Base-by-base conservation (phyloP, 2,888 invertebrate species). In the Chrysolina haemoptera region DNA sequence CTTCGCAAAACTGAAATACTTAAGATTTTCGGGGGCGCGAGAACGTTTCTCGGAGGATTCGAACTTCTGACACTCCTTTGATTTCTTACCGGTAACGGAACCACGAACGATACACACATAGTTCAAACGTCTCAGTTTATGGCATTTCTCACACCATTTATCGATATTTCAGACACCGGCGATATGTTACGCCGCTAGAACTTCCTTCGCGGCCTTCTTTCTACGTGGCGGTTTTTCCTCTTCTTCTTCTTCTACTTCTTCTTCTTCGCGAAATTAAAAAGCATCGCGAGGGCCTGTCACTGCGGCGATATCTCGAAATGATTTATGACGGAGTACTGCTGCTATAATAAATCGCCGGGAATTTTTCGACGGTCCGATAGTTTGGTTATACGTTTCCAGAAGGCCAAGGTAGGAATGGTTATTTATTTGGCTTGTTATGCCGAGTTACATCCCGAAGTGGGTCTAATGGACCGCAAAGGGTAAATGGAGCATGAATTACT, bases 291-390 rank as follows among this genome's bases (percentile, higher is more conserved):
- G 75, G 76, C 77, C 82, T 82, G 82, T 83, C 82, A 79, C 76
- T 81, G 82, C 77, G 78, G 82, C 84, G 84, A 85, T 86, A 86
- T 85, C 85, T 84, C 78, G 84, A 84, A 83, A 86, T 86, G 87
- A 86, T 86, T 86, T 86, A 87, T 85, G 84, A 81, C 70, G 83
- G 80, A 82, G 81, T 81, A 83, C 83, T 83, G 84, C 83, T 83
- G 83, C 82, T 80, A 80, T 79, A 82, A 83, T 83, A 82, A 83
- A 82, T 82, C 80, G 79, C 76, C 27, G 43, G 46, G 76, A 79
- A 80, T 81, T 83, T 82, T 79, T 78, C 80, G 78, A 76, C 77
- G 75, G 81, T 72, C 75, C 83, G 78, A 76, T 77, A 72, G 73
- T 69, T 55, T 71, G 63, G 46, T 63, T 67, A 73, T 63, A 62